Base-by-base conservation (phyloP, 2,888 invertebrate genomes). In the Loripinus fragilis region DNA sequence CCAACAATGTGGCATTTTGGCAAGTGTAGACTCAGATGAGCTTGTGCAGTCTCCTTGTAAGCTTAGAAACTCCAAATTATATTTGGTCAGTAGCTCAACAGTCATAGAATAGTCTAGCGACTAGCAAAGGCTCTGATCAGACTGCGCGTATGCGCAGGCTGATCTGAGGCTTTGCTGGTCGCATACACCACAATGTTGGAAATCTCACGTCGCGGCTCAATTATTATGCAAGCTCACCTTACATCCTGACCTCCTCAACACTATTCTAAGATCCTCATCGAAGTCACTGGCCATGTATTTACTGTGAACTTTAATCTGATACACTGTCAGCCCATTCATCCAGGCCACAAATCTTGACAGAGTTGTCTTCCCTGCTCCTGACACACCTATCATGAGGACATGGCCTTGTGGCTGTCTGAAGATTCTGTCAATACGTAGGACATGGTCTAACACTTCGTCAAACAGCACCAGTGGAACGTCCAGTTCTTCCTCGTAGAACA, bases 351-450 rank as follows among this genome's bases (percentile, higher is more conserved):
- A 99, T 86, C 99, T 95, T 35, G 99, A 99, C 87, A 99, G 95
- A 15, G 99, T 99, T 0, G 99, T 99, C 95, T 99, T 99, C 86
- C 99, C 99, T 85, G 99, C 98, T 65, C 99, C 99, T 71, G 99
- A 99, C 8, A 99, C 99, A 86, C 99, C 99, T 91, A 99, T 99
- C 10, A 99, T 95, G 89, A 99, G 94, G 88, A 99, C 94, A 94
- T 99, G 99, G 74, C 99, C 99, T 94, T 99, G 99, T 10, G 99
- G 99, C 94, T 99, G 99, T 74, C 99, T 95, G 96, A 99, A 99
- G 92, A 99, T 99, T 92, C 99, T 95, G 95, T 99, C 99, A 93
- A 99, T 99, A 88, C 99, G 96, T 81, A 99, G 94, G 71, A 99
- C 99, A 94, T 99, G 99, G 93, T 99, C 99, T 67, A 99, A 94